phyloP scores from a whole-genome alignment of 2,113 vertebrate species.

The Megaleporinus macrocephalus region DNA sequence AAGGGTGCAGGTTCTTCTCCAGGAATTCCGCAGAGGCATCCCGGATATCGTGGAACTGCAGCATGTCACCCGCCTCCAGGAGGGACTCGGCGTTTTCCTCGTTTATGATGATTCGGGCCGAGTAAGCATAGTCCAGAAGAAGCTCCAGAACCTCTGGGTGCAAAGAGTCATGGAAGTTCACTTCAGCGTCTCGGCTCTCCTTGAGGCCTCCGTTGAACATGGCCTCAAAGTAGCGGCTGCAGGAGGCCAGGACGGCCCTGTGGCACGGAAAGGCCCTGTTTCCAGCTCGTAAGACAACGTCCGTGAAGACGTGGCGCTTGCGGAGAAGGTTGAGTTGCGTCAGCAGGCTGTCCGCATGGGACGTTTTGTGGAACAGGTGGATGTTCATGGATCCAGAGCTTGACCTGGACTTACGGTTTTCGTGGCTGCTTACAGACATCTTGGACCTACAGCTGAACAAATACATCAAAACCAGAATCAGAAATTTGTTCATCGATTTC shows the following conservation, averaged over 20 bases:
- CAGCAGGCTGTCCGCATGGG: constrained; percentile 79
- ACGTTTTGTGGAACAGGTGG: constrained; percentile 81
- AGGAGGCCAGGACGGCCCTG: constrained; percentile 82
- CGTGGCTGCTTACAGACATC: constrained; percentile 86
- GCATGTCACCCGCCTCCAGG: constrained; percentile 85
- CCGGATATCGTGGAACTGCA: constrained; percentile 85
- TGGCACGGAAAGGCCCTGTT: constrained; percentile 81
- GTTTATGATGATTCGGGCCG: constrained; percentile 81
- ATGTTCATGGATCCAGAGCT: constrained; percentile 83
- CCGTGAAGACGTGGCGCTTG: constrained; percentile 81
- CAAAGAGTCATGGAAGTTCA: constrained; percentile 83
- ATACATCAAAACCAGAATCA: not conserved
- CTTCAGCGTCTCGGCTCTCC: constrained; percentile 79
- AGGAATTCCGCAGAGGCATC: constrained; percentile 83
- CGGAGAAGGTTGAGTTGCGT: constrained; percentile 84
- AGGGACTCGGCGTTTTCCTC: constrained; percentile 86
- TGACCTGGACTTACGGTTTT: constrained; percentile 86
- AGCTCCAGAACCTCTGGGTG: constrained; percentile 86
- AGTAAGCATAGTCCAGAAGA: constrained; percentile 84
- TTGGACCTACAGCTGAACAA: constrained; percentile 60
- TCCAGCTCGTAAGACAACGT: constrained; percentile 79
- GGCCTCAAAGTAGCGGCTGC: constrained; percentile 85
- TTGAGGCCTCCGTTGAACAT: constrained; percentile 83
- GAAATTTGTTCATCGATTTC: too few relatives aligned
- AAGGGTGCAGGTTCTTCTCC: constrained; percentile 83